phyloP scores from a whole-genome alignment of 1,140 invertebrate genomes.

The Ruditapes philippinarum region DNA sequence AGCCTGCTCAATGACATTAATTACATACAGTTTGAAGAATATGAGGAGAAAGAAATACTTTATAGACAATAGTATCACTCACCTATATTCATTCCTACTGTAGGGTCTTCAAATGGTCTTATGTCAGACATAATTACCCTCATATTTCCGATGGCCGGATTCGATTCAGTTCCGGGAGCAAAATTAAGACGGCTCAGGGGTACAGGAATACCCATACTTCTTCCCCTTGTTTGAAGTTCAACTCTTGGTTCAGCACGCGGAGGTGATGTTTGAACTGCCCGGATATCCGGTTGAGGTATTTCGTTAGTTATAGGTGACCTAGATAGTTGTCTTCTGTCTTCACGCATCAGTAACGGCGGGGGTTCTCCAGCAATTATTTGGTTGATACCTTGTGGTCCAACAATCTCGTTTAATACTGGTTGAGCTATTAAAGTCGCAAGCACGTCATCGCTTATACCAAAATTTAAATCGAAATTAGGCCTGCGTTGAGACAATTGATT shows the following conservation, averaged over 20 bases:
- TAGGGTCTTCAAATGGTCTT: not conserved
- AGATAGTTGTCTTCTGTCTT: not conserved
- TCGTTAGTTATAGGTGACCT: not conserved
- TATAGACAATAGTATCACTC: too few species aligned
- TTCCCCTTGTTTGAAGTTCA: not conserved
- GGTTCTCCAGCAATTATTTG: conserved; percentile 52
- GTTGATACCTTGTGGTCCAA: conserved; percentile 57
- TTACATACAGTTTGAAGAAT: too few species aligned
- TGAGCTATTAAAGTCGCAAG: conserved; percentile 49
- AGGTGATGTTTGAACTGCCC: not conserved
- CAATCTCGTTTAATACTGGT: conserved; percentile 32
- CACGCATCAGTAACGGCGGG: conserved; percentile 2
- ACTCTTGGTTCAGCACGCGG: not conserved
- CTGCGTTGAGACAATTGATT: not conserved
- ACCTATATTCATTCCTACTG: not conserved
- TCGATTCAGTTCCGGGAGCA: not conserved
- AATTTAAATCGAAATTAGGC: not conserved
- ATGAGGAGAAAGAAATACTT: too few species aligned
- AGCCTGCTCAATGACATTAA: too few species aligned
- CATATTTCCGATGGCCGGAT: not conserved
- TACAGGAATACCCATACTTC: conserved; percentile 36
- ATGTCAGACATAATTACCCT: not conserved
- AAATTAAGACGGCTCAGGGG: conserved; percentile 12
- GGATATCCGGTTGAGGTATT: conserved; percentile 16
- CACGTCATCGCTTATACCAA: conserved; percentile 41